phyloP scores from a whole-genome alignment of 2,113 vertebrate genomes.

The Naja naja region DNA sequence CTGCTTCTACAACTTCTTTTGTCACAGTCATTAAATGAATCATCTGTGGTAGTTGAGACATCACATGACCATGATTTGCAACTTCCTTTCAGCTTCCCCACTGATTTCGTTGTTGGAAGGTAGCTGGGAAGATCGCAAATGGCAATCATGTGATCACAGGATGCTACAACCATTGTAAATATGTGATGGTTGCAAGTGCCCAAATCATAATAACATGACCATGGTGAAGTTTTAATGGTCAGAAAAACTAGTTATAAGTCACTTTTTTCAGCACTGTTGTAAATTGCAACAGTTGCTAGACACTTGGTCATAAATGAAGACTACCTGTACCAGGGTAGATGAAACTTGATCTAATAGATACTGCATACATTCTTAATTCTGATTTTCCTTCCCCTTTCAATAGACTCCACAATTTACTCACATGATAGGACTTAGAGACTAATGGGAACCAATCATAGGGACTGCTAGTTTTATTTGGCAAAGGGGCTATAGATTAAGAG shows the following conservation, averaged over 20 bases:
- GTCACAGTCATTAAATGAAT: neutral
- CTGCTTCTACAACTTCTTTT: neutral
- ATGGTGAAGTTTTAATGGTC: neutral
- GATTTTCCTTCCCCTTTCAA: neutral
- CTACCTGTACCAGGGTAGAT: neutral
- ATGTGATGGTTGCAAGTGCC: neutral
- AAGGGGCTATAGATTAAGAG: neutral
- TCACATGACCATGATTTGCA: neutral
- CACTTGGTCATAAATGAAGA: neutral
- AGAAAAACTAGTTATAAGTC: neutral
- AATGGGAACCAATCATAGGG: neutral
- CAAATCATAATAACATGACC: neutral
- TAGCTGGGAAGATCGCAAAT: neutral
- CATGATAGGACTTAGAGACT: neutral
- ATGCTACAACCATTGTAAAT: neutral
- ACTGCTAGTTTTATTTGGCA: neutral
- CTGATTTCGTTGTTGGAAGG: neutral
- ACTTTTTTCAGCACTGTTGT: too few relatives aligned
- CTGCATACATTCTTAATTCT: neutral
- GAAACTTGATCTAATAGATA: neutral
- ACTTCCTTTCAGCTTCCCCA: neutral
- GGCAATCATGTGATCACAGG: neutral
- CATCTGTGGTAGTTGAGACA: neutral
- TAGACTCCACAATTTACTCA: neutral
- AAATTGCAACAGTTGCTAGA: neutral